Percentiles rank a stretch among this genome's conserved stretches.
These are phyloP conservation scores for Polyploca ridens DNA, from an alignment of 2,888 invertebrate species.

Conservation along the genomic window DNA sequence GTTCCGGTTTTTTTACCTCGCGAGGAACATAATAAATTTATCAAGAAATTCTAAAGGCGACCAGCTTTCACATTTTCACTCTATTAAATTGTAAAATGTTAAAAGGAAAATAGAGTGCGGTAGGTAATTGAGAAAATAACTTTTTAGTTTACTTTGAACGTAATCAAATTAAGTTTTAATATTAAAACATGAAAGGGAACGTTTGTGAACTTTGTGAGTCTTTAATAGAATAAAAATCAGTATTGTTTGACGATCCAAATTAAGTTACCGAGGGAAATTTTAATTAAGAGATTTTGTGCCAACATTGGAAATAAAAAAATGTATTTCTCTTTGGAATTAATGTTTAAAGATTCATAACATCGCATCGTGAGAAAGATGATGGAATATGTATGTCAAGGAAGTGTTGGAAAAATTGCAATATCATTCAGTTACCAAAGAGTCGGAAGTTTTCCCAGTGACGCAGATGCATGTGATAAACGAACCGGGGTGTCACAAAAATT, in stretches of 20 bases:
- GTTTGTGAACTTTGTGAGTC: conserved; percentile 9
- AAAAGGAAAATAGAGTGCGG: conserved; percentile 6
- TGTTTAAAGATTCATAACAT: conserved; percentile 27
- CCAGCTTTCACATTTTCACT: conserved; percentile 14
- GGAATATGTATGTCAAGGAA: conserved; percentile 43
- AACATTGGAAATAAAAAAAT: conserved; percentile 23
- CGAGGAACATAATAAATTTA: conserved; percentile 16
- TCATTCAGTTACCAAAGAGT: conserved; percentile 64
- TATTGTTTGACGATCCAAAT: conserved; percentile 23
- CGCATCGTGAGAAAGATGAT: conserved; percentile 30
- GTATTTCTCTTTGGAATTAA: conserved; percentile 26
- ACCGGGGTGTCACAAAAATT: conserved; percentile 35
- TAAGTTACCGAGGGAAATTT: conserved; percentile 30
- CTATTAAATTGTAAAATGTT: conserved; percentile 11
- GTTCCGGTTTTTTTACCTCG: conserved; percentile 17
- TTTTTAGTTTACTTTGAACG: conserved; percentile 10
- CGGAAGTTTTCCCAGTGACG: conserved; percentile 57
- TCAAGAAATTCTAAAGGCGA: conserved; percentile 17
- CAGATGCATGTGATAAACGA: conserved; percentile 74
- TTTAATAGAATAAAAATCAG: conserved; percentile 21
- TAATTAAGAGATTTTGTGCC: conserved; percentile 32
- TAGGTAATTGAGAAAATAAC: conserved; percentile 10
- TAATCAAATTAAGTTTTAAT: conserved; percentile 12
- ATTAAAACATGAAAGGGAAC: conserved; percentile 12
- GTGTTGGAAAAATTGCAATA: conserved; percentile 62